Evolutionary conservation across 1,140 invertebrate species (phyloP).

Genomic region (Glossosoma conforme): DNA sequence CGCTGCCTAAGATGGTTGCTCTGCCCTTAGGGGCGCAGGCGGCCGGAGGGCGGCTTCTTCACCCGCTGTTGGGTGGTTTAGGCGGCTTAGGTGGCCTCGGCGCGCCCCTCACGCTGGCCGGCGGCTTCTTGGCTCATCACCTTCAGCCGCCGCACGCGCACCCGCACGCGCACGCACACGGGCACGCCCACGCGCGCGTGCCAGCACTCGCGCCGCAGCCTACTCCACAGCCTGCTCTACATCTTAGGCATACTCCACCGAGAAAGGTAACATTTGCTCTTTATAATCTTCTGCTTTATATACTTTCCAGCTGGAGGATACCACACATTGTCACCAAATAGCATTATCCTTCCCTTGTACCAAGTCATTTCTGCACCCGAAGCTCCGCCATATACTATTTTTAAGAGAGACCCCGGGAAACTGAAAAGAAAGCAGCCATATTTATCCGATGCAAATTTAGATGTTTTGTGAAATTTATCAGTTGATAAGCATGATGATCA

Average conservation of each 20-base stretch:
- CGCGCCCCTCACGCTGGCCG: constrained; percentile 27
- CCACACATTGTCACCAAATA: too few species aligned
- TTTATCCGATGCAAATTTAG: too few species aligned
- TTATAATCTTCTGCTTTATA: too few species aligned
- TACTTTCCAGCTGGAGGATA: too few species aligned
- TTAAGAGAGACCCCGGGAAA: too few species aligned
- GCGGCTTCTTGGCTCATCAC: constrained; percentile 38
- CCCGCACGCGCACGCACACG: constrained; percentile 17
- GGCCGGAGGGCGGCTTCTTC: constrained; percentile 22
- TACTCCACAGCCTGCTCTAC: constrained; percentile 20
- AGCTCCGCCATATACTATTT: too few species aligned
- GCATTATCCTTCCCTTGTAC: too few species aligned
- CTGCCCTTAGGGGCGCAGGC: constrained; percentile 35
- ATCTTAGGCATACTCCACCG: constrained; percentile 28
- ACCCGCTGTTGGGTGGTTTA: constrained; percentile 21
- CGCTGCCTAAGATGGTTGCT: constrained; percentile 51
- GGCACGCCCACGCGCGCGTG: constrained; percentile 19
- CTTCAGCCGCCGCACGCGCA: constrained; percentile 32
- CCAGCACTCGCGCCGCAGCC: constrained; percentile 26
- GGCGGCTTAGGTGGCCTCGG: constrained; percentile 22
- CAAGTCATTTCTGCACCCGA: too few species aligned
- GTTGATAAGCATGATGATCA: too few species aligned
- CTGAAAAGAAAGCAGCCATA: too few species aligned
- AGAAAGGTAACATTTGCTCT: constrained; percentile 32
- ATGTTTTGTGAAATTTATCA: too few species aligned